A percentile compares a stretch with the other conserved stretches of the same genome.
Evolutionary conservation across 2,797 vertebrate genomes (phyloP).

Genomic region (Parauchenoglanis ngamensis): DNA sequence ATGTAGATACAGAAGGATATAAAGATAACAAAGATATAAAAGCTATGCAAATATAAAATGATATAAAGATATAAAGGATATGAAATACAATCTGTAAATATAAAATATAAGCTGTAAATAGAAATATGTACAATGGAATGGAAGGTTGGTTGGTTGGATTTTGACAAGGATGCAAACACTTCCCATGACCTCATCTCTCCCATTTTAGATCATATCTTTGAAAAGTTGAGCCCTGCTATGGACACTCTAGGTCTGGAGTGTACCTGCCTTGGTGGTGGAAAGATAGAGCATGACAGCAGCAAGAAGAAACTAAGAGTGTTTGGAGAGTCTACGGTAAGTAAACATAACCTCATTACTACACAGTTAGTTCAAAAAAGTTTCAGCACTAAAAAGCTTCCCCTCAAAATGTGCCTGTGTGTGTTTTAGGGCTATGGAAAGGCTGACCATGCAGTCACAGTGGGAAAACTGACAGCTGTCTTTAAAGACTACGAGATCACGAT

Average conservation of each 20-base stretch:
- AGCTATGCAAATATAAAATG: too few relatives aligned
- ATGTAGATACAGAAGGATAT: too few relatives aligned
- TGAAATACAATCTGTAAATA: too few relatives aligned
- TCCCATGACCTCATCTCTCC: background rate
- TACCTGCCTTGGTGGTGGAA: conserved; percentile 87
- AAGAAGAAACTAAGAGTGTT: conserved; percentile 85
- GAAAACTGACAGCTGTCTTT: conserved; percentile 81
- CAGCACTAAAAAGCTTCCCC: background rate
- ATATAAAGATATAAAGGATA: too few relatives aligned
- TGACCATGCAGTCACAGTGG: conserved; percentile 82
- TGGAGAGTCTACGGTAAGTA: conserved; percentile 87
- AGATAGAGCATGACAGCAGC: conserved; percentile 85
- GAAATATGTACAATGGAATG: too few relatives aligned
- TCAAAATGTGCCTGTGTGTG: background rate
- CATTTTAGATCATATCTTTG: conserved; percentile 88
- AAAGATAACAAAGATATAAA: too few relatives aligned
- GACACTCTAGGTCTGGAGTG: conserved; percentile 83
- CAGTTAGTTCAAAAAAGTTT: background rate
- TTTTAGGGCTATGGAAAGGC: conserved; percentile 87
- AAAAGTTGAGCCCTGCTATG: conserved; percentile 83
- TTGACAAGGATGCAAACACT: background rate
- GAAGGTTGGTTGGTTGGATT: too few relatives aligned
- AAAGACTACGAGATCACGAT: conserved; percentile 82
- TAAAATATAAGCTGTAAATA: too few relatives aligned
- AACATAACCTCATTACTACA: background rate